Percentiles rank a stretch among this genome's conserved stretches.
Conservation (phyloP, 2,888 invertebrate genomes). For the Aporophyla lueneburgensis region DNA sequence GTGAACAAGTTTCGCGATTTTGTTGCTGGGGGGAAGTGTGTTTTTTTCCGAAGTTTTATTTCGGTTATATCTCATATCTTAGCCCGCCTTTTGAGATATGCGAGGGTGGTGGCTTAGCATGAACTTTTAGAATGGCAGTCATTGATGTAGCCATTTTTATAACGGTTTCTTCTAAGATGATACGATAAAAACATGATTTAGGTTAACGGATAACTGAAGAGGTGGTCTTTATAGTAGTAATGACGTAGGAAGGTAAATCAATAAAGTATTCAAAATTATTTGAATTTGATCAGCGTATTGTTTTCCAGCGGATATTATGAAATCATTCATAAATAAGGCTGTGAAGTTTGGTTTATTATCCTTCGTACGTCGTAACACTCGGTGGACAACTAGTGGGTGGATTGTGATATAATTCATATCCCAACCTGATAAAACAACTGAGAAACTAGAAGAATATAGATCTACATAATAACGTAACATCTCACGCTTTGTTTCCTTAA, state of each 20-base stretch:
- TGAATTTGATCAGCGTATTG: not conserved
- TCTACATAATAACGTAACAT: not conserved
- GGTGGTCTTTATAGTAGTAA: not conserved
- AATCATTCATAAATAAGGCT: slow-evolving; percentile 18
- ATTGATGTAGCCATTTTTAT: slow-evolving; percentile 38
- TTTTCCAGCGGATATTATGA: slow-evolving; percentile 25
- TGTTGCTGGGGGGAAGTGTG: slow-evolving; percentile 70
- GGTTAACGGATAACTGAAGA: slow-evolving; percentile 4
- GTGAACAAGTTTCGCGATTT: slow-evolving; percentile 73
- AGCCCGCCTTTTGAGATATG: slow-evolving; percentile 44
- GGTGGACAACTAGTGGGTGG: slow-evolving; percentile 7
- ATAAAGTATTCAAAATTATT: not conserved
- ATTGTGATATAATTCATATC: slow-evolving; percentile 7
- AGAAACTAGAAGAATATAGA: slow-evolving; percentile 6
- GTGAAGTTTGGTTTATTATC: slow-evolving; percentile 21
- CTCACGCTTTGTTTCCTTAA: too few relatives aligned
- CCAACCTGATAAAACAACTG: slow-evolving; percentile 1
- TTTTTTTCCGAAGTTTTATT: slow-evolving; percentile 61
- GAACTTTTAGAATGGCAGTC: slow-evolving; percentile 24
- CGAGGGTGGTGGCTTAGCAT: slow-evolving; percentile 50
- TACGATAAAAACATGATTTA: slow-evolving; percentile 17
- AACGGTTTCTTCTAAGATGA: slow-evolving; percentile 20
- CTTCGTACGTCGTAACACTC: slow-evolving; percentile 31
- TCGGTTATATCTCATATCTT: slow-evolving; percentile 49
- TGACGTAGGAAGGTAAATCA: not conserved